phyloP scores from a whole-genome alignment of 2,797 vertebrate genomes.

The Platalea minor region DNA sequence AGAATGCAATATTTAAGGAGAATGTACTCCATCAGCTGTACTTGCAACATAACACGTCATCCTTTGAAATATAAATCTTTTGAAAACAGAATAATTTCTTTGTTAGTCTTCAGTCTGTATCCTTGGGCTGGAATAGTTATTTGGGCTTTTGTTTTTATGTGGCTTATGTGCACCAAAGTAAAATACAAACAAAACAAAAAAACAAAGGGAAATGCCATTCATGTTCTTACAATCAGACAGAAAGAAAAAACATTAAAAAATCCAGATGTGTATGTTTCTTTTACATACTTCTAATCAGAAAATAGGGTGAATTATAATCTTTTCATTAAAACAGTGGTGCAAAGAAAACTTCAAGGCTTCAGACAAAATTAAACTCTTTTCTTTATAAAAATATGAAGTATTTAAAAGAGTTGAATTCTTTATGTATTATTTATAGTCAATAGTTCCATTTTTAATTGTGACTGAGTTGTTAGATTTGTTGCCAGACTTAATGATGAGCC shows the following conservation, averaged over 20 bases:
- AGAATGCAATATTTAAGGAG: slow-evolving; percentile 10
- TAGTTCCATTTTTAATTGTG: not conserved
- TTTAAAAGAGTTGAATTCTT: not conserved
- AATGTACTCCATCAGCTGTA: not conserved
- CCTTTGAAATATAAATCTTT: slow-evolving; percentile 14
- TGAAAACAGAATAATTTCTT: not conserved
- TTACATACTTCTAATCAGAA: not conserved
- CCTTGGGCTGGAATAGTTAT: slow-evolving; percentile 6
- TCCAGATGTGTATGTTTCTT: not conserved
- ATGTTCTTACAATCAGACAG: not conserved
- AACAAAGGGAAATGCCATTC: not conserved
- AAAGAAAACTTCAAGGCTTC: not conserved
- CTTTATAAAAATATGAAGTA: not conserved
- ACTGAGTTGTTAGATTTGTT: not conserved
- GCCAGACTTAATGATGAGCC: not conserved
- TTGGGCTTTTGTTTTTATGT: not conserved
- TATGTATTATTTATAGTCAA: not conserved
- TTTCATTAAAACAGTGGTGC: not conserved
- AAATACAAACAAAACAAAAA: slow-evolving; percentile 9
- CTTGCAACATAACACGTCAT: not conserved
- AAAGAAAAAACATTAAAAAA: not conserved
- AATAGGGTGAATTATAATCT: not conserved
- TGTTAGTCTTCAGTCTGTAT: not conserved
- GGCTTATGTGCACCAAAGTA: not conserved
- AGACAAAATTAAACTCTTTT: not conserved